Evolutionary conservation across 2,888 invertebrate genomes (phyloP), one percentile per base, ranked within the genome.

Genomic region (Perithous albicinctus): DNA sequence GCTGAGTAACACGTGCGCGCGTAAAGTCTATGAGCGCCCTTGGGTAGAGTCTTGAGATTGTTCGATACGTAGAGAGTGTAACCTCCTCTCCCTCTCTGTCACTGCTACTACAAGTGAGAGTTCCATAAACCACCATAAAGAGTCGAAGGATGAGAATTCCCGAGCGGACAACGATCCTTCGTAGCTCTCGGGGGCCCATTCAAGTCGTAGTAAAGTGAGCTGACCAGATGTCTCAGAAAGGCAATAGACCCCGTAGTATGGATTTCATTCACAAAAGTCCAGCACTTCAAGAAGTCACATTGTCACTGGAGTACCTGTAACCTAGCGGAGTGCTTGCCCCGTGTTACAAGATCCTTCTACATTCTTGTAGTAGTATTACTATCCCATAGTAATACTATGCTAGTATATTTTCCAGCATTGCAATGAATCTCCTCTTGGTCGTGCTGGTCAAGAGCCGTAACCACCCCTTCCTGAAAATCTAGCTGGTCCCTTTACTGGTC

Each of bases 261-360:
- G 85, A 88, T 88, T 84, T 88, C 87, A 91, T 91, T 91, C 88
- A 91, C 85, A 86, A 87, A n/a, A 87, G 85, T 87, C 79, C 80
- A 54, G 80, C 84, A 85, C 87, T 86, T 76, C 78, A 85, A 85
- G 84, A 78, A 83, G 82, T 69, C 76, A 84, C 83, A 88, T 89
- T 89, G 87, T 87, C 83, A 66, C 77, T 91, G 75, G 88, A 92
- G 91, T 90, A 90, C 89, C 90, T 90, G 90, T 91, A 91, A 91
- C 89, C 72, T 90, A 89, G 86, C 87, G 79, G 72, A 51, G 51
- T 61, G 66, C 78, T 76, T 73, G 76, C 72, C 54, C 46, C 63
- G 56, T 66, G 66, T 73, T 74, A 61, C 61, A n/a, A n/a, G 61
- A 61, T 54, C 29, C 54, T 20, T 23, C 23, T 23, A 6, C 23